These are phyloP conservation scores for Astyanax mexicanus DNA, from an alignment of 2,797 vertebrate species.

Conservation along the genomic window DNA sequence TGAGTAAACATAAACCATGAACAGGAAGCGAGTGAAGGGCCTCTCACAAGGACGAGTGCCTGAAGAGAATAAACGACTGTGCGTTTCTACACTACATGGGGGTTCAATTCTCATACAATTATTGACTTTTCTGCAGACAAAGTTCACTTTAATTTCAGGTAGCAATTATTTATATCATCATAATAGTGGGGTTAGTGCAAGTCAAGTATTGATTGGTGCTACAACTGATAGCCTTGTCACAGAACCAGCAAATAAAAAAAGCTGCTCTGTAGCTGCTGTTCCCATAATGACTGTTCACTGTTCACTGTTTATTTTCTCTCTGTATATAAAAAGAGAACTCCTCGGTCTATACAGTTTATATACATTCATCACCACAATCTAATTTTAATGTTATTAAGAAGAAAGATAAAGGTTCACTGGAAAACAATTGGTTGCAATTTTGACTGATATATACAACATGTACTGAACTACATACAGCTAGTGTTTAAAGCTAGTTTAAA, in stretches of 20 bases:
- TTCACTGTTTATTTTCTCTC: no score
- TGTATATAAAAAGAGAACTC: no score
- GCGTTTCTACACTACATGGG: slow-evolving; percentile 48
- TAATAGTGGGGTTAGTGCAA: slow-evolving; percentile 64
- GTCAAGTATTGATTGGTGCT: slow-evolving; percentile 66
- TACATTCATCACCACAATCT: no score
- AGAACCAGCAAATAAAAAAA: slow-evolving; percentile 24
- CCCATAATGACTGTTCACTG: no score
- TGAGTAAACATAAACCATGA: background rate
- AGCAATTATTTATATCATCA: slow-evolving; percentile 67
- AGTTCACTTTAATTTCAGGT: slow-evolving; percentile 63
- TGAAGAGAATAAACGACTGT: slow-evolving; percentile 14
- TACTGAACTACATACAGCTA: no score
- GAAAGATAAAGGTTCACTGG: no score
- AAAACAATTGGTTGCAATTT: no score
- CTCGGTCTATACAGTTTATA: no score
- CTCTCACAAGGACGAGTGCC: slow-evolving; percentile 25
- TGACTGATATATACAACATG: no score
- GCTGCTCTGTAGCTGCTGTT: background rate
- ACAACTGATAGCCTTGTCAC: slow-evolving; percentile 38
- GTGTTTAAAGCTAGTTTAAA: no score
- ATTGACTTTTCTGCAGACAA: slow-evolving; percentile 61
- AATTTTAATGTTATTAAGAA: no score
- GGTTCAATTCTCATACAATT: slow-evolving; percentile 65
- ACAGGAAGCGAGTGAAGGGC: slow-evolving; percentile 35